Evolutionary conservation across 2,797 vertebrate genomes (phyloP).

Genomic region (Echiichthys vipera): DNA sequence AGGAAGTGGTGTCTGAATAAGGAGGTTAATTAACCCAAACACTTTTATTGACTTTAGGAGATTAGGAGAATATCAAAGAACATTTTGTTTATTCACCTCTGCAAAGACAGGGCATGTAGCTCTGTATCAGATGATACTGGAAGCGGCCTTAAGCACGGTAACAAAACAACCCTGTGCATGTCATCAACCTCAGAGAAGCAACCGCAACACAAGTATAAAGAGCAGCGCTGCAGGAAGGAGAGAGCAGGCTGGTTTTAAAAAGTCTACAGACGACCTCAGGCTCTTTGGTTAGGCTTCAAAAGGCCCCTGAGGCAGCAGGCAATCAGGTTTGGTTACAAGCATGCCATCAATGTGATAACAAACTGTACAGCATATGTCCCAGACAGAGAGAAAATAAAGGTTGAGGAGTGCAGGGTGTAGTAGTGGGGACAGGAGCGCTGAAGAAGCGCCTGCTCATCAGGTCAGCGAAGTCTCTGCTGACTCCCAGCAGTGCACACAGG

Average conservation of each 20-base stretch:
- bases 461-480: constrained; percentile 23
- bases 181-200: constrained; percentile 14
- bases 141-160: neutral
- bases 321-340: neutral
- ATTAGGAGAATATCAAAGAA: neutral
- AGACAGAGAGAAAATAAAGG: neutral
- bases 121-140: neutral
- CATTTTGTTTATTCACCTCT: neutral
- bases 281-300: neutral
- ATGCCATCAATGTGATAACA: no score
- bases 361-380: no score
- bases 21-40: neutral
- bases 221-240: constrained; percentile 14
- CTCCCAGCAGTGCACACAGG: constrained; percentile 9
- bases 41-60: neutral
- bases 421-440: neutral
- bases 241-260: neutral
- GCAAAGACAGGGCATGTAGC: neutral
- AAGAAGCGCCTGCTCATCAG: constrained; percentile 30
- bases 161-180: constrained; percentile 6
- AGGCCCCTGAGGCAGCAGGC: neutral
- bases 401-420: neutral
- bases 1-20: no score
- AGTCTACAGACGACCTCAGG: constrained; percentile 4
- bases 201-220: constrained; percentile 1